Evolutionary conservation across 2,888 invertebrate genomes (phyloP).

Genomic region (Coleophora flavipennella): DNA sequence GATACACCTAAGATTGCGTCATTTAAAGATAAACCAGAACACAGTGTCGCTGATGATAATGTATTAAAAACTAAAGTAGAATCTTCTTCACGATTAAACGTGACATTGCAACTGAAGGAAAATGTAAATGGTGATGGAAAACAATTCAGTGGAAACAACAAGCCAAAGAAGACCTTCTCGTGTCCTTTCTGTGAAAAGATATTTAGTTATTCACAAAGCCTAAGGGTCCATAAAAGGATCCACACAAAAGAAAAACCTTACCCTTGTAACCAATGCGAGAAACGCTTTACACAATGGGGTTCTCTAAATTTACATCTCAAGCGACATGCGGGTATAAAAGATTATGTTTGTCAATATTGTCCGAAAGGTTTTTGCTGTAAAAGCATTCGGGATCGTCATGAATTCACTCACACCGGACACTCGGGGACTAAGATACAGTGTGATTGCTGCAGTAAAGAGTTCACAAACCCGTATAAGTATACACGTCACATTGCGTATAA

Average conservation of each 20-base stretch:
- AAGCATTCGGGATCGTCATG: slow-evolving; percentile 13
- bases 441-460: slow-evolving; percentile 21
- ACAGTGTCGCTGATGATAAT: too few relatives aligned
- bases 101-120: too few relatives aligned
- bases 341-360: slow-evolving; percentile 20
- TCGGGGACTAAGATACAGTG: slow-evolving; percentile 21
- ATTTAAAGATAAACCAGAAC: too few relatives aligned
- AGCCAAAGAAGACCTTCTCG: slow-evolving; percentile 15
- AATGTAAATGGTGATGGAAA: too few relatives aligned
- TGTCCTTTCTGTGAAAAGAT: slow-evolving; percentile 12
- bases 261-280: neutral
- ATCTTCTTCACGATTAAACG: too few relatives aligned
- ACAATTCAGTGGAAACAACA: too few relatives aligned
- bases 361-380: slow-evolving; percentile 17
- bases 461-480: slow-evolving; percentile 23
- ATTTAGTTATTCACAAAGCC: neutral
- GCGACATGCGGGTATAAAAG: slow-evolving; percentile 5
- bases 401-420: slow-evolving; percentile 22
- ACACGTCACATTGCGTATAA: slow-evolving; percentile 22
- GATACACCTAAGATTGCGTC: too few relatives aligned
- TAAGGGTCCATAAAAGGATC: neutral
- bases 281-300: neutral
- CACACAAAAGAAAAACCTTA: neutral
- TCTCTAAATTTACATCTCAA: neutral
- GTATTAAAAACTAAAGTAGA: too few relatives aligned